A percentile compares a stretch with the other conserved stretches of the same genome.
Evolutionary conservation across 2,113 vertebrate species (phyloP).

Genomic region (Lutjanus erythropterus): DNA sequence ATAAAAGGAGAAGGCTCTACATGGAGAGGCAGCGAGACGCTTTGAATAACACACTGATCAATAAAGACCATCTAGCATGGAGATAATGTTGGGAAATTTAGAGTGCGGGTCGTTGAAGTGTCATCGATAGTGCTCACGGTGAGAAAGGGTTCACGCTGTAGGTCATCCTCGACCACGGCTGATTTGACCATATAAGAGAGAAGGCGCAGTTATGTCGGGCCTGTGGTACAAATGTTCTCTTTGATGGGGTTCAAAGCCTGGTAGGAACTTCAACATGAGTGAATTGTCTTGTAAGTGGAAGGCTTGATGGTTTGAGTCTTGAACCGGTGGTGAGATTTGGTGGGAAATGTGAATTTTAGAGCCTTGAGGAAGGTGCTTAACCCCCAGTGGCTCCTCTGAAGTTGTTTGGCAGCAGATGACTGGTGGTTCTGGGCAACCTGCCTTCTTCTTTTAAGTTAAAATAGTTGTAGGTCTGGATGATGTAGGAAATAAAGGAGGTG

Average conservation of each 20-base stretch:
- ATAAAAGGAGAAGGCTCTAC: conserved; percentile 63
- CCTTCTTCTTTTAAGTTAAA: not conserved
- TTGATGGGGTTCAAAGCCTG: conserved; percentile 26
- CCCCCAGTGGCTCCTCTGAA: not conserved
- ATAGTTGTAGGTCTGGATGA: not conserved
- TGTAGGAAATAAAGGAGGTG: not conserved
- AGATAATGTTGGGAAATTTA: conserved; percentile 51
- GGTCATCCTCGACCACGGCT: conserved; percentile 35
- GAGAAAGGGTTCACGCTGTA: conserved; percentile 40
- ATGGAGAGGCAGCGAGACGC: conserved; percentile 41
- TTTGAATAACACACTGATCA: conserved; percentile 79
- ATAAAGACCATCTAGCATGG: conserved; percentile 69
- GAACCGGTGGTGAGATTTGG: not conserved
- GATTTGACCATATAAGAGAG: not conserved
- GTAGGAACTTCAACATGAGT: conserved; percentile 9
- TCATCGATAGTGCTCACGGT: conserved; percentile 47
- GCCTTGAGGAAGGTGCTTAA: not conserved
- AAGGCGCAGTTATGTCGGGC: conserved; percentile 7
- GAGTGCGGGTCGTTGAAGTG: conserved; percentile 52
- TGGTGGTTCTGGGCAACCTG: not conserved
- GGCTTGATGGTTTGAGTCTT: conserved; percentile 4
- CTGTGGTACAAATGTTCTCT: conserved; percentile 12
- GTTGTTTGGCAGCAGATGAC: not conserved
- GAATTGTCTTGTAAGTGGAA: not conserved
- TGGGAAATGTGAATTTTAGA: not conserved